A percentile compares a stretch with the other conserved stretches of the same genome.
phyloP scores from a whole-genome alignment of 2,113 vertebrate genomes.

The Xenus cinereus region DNA sequence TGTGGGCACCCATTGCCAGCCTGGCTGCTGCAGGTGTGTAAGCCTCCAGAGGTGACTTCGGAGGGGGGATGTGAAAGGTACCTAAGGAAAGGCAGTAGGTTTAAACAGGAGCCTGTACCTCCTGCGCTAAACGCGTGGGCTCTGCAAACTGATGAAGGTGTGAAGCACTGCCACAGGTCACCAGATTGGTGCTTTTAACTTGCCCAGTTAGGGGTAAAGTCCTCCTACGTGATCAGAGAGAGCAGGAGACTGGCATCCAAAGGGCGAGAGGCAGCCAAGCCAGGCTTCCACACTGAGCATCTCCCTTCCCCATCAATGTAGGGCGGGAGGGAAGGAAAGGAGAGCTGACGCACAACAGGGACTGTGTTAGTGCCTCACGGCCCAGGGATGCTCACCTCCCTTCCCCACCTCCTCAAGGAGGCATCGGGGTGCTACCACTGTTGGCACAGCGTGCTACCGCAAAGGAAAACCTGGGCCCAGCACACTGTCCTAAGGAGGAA shows the following conservation, averaged over 20 bases:
- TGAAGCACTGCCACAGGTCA: not conserved
- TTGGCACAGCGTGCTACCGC: not conserved
- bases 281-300: fast-evolving
- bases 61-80: not conserved
- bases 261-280: not conserved
- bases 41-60: not conserved
- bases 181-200: not conserved
- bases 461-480: not conserved
- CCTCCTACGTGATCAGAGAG: not conserved
- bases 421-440: fast-evolving
- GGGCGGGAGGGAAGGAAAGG: not conserved
- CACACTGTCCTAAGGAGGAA: not conserved
- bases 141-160: not conserved
- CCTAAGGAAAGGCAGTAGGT: not conserved
- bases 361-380: fast-evolving
- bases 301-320: not conserved
- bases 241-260: not conserved
- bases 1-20: not conserved
- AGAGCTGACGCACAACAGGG: fast-evolving
- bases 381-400: no score
- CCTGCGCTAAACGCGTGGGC: not conserved
- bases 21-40: not conserved
- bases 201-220: not conserved
- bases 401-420: not conserved
- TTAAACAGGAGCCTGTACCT: not conserved